A percentile compares a stretch with the other conserved stretches of the same genome.
phyloP scores from a whole-genome alignment of 2,113 vertebrate species.

The Heloderma charlesbogerti region DNA sequence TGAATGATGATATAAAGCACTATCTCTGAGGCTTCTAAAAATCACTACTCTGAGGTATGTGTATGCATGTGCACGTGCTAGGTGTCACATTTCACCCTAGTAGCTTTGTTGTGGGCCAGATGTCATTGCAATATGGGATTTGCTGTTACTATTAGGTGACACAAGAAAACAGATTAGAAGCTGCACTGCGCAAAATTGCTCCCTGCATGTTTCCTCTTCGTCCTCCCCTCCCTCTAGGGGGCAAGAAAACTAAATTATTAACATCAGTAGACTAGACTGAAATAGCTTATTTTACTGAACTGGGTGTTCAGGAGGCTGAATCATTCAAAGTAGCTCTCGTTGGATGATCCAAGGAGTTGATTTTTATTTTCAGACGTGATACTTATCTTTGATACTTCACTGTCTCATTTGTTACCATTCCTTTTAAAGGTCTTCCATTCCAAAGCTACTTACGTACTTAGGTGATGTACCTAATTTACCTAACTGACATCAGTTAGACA shows the following conservation, averaged over 20 bases:
- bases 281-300: background rate
- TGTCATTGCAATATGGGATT: conserved; percentile 57
- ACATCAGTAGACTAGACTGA: conserved; percentile 15
- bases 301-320: background rate
- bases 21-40: conserved; percentile 48
- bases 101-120: conserved; percentile 41
- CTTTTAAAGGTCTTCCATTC: background rate
- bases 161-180: conserved; percentile 40
- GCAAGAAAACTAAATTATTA: conserved; percentile 52
- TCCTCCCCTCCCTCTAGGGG: background rate
- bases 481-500: background rate
- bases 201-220: conserved; percentile 15
- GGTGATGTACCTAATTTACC: background rate
- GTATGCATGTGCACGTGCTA: background rate
- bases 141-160: conserved; percentile 60
- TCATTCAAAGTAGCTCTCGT: background rate
- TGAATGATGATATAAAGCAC: conserved; percentile 24
- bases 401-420: background rate
- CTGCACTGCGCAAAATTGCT: conserved; percentile 32
- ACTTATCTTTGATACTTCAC: background rate
- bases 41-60: conserved; percentile 11
- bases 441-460: background rate
- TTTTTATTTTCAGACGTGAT: conserved; percentile 25
- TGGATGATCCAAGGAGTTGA: background rate
- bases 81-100: conserved; percentile 60